Percentiles rank a stretch among this genome's conserved stretches.
phyloP scores from a whole-genome alignment of 92 coral and sea anemone genomes.

The Paramuricea clavata region DNA sequence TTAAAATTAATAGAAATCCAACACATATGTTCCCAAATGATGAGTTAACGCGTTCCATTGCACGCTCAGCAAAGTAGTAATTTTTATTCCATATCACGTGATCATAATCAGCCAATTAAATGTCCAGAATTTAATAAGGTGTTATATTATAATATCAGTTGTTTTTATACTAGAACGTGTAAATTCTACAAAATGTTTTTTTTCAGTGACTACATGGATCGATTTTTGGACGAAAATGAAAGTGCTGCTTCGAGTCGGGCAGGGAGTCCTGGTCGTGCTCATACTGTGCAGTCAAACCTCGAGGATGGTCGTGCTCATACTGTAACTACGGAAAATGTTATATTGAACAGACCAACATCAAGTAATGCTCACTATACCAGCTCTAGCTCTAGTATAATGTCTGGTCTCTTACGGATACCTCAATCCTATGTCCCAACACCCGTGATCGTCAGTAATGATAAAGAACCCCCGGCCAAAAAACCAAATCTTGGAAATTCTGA shows the following conservation, averaged over 20 bases:
- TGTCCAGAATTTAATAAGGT: no score
- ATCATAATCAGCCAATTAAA: no score
- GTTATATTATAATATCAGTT: no score
- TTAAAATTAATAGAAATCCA: no score
- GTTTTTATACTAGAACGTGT: no score
- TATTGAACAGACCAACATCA: conserved; percentile 42
- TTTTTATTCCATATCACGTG: no score
- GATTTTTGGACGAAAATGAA: conserved; percentile 98
- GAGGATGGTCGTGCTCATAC: neutral
- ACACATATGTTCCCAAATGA: no score
- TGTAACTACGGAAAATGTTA: conserved; percentile 16
- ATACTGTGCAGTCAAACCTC: conserved; percentile 59
- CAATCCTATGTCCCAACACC: conserved; percentile 94
- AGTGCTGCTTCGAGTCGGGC: conserved; percentile 99
- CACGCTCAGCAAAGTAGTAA: no score
- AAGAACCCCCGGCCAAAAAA: conserved; percentile 79
- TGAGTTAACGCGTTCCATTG: no score
- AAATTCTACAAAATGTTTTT: neutral
- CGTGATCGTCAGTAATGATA: conserved; percentile 85
- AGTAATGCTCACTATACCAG: conserved; percentile 53
- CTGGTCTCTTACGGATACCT: conserved; percentile 51
- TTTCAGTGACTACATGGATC: conserved; percentile 96
- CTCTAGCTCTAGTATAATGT: conserved; percentile 46
- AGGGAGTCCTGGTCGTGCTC: conserved; percentile 88
- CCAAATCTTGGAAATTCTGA: conserved; percentile 65